Base-by-base conservation (phyloP, 2,888 invertebrate genomes). In the Hetaerina titia region DNA sequence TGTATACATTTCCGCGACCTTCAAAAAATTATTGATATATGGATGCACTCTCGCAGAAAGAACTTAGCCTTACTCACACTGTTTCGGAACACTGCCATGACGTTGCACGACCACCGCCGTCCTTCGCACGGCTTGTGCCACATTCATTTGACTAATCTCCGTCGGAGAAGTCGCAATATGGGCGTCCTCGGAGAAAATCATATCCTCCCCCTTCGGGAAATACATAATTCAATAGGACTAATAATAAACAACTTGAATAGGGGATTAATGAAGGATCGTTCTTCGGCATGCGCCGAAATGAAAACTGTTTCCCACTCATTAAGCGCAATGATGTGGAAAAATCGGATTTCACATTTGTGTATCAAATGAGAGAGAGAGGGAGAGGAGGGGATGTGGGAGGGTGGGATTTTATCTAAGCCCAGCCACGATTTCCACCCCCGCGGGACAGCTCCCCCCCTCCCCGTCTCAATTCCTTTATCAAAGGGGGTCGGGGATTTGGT, bases 251-350 rank as follows among this genome's bases (percentile, higher is more conserved):
- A 81, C 81, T 31, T 81, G 81, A 81, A 81, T 81, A 31, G 81
- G 81, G 81, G 81, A 81, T 81, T 81, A 81, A 81, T 15, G 81
- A 81, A 81, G 81, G 25, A 81, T 81, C 81, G 81, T 22, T 69
- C 69, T 22, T n/a, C 69, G 81, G 81, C 81, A 81, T 81, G 81
- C 81, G 81, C 81, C 81, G 31, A 81, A 15, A 81, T 31, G 81
- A 81, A 81, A 81, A 31, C 89, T 57, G 57, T 56, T 56, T 58
- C 89, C 56, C 58, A n/a, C 89, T 56, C 56, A n/a, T 56, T 89
- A 89, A 89, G 56, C 89, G 89, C 89, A 89, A 89, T 58, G 31
- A 81, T 57, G 89, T n/a, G 89, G 57, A 57, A 56, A 89, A 89
- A 89, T 89, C 56, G 89, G 89, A 58, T 58, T 89, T 58, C 56